These are phyloP conservation scores for Himalopsyche kuldschensis DNA, from an alignment of 2,888 invertebrate species.

Conservation along the genomic window DNA sequence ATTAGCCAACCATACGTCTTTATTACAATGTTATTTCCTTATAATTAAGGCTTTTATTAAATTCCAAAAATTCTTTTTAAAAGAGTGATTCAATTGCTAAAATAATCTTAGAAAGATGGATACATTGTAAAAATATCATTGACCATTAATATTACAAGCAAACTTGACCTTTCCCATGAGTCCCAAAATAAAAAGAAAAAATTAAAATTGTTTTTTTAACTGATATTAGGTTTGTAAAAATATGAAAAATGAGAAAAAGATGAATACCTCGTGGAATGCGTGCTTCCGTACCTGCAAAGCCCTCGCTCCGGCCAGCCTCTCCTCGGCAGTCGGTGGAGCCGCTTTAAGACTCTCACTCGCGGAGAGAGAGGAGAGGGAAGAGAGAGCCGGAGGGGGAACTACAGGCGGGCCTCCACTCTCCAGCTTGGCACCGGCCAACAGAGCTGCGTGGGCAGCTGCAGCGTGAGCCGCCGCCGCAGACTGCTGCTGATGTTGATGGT, in stretches of 20 bases:
- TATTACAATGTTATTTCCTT: too few relatives aligned
- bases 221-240: too few relatives aligned
- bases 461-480: constrained; percentile 49
- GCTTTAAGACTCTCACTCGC: constrained; percentile 57
- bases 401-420: constrained; percentile 52
- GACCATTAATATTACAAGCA: too few relatives aligned
- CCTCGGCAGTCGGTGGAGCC: constrained; percentile 54
- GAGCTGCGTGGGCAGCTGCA: constrained; percentile 49
- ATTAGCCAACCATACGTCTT: too few relatives aligned
- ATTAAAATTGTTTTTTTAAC: too few relatives aligned
- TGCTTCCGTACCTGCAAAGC: constrained; percentile 52
- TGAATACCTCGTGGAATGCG: not conserved
- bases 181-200: not conserved
- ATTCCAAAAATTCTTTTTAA: too few relatives aligned
- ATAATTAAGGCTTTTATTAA: too few relatives aligned
- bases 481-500: constrained; percentile 45
- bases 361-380: constrained; percentile 54
- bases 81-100: too few relatives aligned
- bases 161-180: not conserved
- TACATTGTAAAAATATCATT: too few relatives aligned
- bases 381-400: constrained; percentile 50
- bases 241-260: not conserved
- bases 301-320: constrained; percentile 58
- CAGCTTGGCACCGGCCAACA: constrained; percentile 54
- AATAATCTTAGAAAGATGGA: too few relatives aligned